Evolutionary conservation across 2,888 invertebrate genomes (phyloP).

Genomic region (Protophormia terraenovae): DNA sequence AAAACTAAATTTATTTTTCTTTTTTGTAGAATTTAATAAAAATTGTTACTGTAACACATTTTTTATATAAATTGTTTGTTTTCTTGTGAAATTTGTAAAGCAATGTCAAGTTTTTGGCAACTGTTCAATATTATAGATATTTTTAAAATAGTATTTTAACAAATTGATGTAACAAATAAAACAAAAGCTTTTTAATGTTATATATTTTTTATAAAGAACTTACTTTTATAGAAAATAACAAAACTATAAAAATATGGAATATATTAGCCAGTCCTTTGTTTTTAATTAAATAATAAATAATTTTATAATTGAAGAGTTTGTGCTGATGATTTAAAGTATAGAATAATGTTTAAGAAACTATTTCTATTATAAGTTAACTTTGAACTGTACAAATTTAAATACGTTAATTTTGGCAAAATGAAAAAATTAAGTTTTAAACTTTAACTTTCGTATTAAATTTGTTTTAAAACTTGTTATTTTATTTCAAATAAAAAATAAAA

Average conservation of each 20-base stretch:
- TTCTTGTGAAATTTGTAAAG: slow-evolving; percentile 32
- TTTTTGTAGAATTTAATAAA: neutral
- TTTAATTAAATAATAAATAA: neutral
- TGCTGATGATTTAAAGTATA: neutral
- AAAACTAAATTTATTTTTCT: slow-evolving; percentile 18
- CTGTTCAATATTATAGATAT: slow-evolving; percentile 45
- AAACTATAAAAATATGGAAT: neutral
- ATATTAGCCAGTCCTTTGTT: neutral
- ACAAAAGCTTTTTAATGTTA: neutral
- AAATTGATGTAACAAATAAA: neutral
- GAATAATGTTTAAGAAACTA: neutral
- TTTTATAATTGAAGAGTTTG: neutral
- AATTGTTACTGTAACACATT: slow-evolving; percentile 41
- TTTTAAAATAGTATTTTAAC: slow-evolving; percentile 23
- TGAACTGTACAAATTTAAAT: slow-evolving; percentile 69
- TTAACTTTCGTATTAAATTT: neutral
- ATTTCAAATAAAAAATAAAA: slow-evolving; percentile 70
- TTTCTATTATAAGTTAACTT: neutral
- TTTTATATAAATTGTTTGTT: slow-evolving; percentile 12
- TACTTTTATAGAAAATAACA: neutral
- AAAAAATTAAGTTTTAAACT: slow-evolving; percentile 35
- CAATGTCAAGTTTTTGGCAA: slow-evolving; percentile 64
- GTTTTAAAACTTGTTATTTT: slow-evolving; percentile 69
- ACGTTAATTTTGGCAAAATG: slow-evolving; percentile 62
- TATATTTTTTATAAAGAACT: neutral